Evolutionary conservation across 2,797 vertebrate genomes (phyloP).

Genomic region (Gadopsis marmoratus): DNA sequence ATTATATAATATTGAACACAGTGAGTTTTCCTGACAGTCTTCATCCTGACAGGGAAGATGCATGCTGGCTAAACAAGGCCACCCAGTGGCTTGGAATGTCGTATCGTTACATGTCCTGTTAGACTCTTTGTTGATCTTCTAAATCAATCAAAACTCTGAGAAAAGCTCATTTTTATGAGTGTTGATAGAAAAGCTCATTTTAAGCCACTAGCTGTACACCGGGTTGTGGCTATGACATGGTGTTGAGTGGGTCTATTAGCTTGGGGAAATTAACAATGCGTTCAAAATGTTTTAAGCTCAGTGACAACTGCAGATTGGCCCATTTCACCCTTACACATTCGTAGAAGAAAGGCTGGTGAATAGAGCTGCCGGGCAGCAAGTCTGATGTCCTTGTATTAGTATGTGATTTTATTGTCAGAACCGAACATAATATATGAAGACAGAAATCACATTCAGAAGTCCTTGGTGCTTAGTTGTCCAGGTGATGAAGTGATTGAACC

Average conservation of each 20-base stretch:
- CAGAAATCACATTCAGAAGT: not conserved
- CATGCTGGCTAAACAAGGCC: slow-evolving; percentile 26
- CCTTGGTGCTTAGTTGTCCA: slow-evolving; percentile 17
- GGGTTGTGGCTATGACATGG: not conserved
- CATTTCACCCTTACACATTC: not conserved
- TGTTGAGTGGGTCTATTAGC: not conserved
- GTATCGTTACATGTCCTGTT: not conserved
- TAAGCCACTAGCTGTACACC: no score
- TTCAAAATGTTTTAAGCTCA: not conserved
- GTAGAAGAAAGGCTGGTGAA: not conserved
- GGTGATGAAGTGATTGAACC: slow-evolving; percentile 40
- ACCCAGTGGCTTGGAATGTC: not conserved
- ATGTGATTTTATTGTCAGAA: slow-evolving; percentile 27
- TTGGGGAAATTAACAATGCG: not conserved
- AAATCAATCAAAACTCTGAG: not conserved
- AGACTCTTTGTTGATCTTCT: slow-evolving; percentile 7
- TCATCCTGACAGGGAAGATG: slow-evolving; percentile 3
- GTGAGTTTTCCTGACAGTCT: not conserved
- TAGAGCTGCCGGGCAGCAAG: slow-evolving; percentile 4
- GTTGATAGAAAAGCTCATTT: not conserved
- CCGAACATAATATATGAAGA: not conserved
- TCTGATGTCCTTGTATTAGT: slow-evolving; percentile 23
- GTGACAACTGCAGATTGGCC: not conserved
- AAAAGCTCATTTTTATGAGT: not conserved
- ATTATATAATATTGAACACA: not conserved